Conservation (phyloP, 2,797 vertebrate genomes). For the Numenius phaeopus region DNA sequence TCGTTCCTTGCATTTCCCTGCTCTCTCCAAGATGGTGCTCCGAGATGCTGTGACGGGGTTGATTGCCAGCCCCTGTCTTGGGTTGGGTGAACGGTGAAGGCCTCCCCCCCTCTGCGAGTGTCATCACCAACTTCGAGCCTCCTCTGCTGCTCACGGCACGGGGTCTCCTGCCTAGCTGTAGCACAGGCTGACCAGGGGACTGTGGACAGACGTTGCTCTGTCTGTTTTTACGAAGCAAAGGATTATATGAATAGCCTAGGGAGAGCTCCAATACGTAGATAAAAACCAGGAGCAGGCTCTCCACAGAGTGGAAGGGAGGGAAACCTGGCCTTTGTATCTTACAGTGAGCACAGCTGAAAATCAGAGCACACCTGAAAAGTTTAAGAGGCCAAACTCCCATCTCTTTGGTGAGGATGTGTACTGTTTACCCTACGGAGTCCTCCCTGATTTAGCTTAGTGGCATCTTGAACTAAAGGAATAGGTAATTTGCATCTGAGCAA, state of each 20-base stretch:
- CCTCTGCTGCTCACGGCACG: rapidly evolving
- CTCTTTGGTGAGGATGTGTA: rapidly evolving
- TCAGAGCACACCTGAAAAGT: neutral
- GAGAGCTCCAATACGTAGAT: neutral
- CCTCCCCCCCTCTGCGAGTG: rapidly evolving
- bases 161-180: neutral
- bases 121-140: rapidly evolving
- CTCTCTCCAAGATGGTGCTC: neutral
- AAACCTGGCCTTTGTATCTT: neutral
- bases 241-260: neutral
- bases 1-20: rapidly evolving
- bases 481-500: neutral
- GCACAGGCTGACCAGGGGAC: rapidly evolving
- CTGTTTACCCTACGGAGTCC: neutral
- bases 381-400: neutral
- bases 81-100: rapidly evolving
- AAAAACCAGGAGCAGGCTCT: neutral
- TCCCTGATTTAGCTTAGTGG: neutral
- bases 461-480: neutral
- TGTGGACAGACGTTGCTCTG: rapidly evolving
- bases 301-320: neutral
- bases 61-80: neutral
- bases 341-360: neutral
- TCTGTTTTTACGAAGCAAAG: neutral
- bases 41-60: rapidly evolving